Base-by-base conservation (phyloP, 2,888 invertebrate genomes). In the Mimas tiliae region DNA sequence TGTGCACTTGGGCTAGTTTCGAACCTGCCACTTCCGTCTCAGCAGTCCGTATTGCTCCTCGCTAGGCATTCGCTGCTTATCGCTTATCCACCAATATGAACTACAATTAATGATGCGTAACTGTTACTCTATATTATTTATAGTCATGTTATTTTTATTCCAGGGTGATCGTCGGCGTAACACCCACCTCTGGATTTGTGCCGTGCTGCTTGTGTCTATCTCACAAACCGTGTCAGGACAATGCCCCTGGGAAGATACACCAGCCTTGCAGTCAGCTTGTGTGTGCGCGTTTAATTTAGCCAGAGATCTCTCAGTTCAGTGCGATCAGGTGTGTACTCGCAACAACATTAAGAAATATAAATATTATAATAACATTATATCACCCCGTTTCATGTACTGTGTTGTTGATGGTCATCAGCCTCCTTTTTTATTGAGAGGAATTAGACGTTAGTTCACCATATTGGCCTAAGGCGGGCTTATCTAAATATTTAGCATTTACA, bases 261-360 rank as follows among this genome's bases (percentile, higher is more conserved):
- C 96, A 33, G 94, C 95, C 62, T 94, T 98, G 69, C 97, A 97
- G 81, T 95, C 96, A 63, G 96, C 97, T 58, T 98, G 98, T 87
- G 95, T 98, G 69, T 98, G 98, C 90, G 97, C 98, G 70, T 96
- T 96, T 87, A 98, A 98, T 85, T 94, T 97, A 70, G 97, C 97
- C 53, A 95, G 96, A 76, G 97, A 98, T 85, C 94, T 98, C 14
- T 97, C 97, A 45, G 96, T 98, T 72, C 98, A 98, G 90, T 98
- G 98, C 89, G 97, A 98, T 90, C 96, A 97, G 94, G 95, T 95
- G 87, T 27, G 16, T 62, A 55, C 8, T 21, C 27, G 21, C 47
- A 65, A n/a, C n/a, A 38, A 34, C 8, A 55, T 27, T 27, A 27
- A 27, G 27, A 27, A 27, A 27, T 27, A 27, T 27, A 4, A 27